phyloP scores from a whole-genome alignment of 2,888 invertebrate genomes.

The Carterocephalus palaemon region DNA sequence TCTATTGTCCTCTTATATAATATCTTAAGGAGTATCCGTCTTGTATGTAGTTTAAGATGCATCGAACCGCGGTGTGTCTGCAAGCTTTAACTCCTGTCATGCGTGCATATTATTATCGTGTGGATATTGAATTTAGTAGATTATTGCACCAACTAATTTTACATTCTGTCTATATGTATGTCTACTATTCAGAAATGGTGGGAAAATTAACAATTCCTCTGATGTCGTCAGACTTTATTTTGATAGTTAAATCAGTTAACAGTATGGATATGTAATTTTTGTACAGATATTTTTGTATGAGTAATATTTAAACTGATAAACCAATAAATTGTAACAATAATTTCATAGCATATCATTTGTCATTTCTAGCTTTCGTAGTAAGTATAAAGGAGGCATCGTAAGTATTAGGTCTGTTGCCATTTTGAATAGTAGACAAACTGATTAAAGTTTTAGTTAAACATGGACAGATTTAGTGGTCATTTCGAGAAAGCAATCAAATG shows the following conservation, averaged over 20 bases:
- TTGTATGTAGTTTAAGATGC: slow-evolving; percentile 68
- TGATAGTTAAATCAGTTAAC: no score
- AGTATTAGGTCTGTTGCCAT: no score
- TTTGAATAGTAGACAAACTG: slow-evolving; percentile 9
- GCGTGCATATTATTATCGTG: neutral
- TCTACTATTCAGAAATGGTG: slow-evolving; percentile 18
- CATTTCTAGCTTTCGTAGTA: no score
- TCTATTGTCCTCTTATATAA: slow-evolving; percentile 67
- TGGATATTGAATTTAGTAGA: slow-evolving; percentile 2
- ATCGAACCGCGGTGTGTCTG: slow-evolving; percentile 38
- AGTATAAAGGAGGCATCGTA: no score
- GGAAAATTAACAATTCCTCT: no score
- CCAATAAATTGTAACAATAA: no score
- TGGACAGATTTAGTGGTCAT: slow-evolving; percentile 9
- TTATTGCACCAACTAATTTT: slow-evolving; percentile 11
- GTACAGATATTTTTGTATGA: no score
- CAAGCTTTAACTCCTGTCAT: slow-evolving; percentile 35
- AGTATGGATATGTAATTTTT: no score
- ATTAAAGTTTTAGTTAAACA: slow-evolving; percentile 6
- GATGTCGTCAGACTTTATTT: no score
- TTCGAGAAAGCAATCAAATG: slow-evolving; percentile 3
- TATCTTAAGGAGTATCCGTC: slow-evolving; percentile 70
- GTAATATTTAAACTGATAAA: neutral
- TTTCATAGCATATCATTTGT: no score
- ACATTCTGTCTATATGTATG: slow-evolving; percentile 6